Evolutionary conservation across 2,797 vertebrate species (phyloP).

Genomic region (Galaxias olidus): DNA sequence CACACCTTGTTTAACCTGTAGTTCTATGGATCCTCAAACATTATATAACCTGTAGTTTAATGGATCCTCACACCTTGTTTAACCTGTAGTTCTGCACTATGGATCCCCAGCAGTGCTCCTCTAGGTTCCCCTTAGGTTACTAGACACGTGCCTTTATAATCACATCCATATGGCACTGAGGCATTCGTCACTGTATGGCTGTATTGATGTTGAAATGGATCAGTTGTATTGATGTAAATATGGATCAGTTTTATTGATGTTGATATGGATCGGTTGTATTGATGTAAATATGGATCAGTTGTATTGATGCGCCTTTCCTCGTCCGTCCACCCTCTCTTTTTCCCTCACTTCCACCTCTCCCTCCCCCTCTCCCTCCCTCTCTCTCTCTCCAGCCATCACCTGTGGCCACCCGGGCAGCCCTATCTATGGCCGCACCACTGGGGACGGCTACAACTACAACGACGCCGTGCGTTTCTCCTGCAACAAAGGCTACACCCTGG

Average conservation of each 20-base stretch:
- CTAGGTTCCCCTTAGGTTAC: constrained; percentile 45
- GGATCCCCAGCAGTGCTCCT: constrained; percentile 25
- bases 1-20: too few species aligned
- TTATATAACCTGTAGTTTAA: too few species aligned
- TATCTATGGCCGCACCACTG: constrained; percentile 93
- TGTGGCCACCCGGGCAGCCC: constrained; percentile 98
- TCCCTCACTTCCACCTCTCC: background rate
- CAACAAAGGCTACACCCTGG: constrained; percentile 93
- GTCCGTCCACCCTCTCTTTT: background rate
- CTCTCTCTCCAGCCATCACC: constrained; percentile 82
- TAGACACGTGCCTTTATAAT: constrained; percentile 66
- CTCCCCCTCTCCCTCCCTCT: background rate
- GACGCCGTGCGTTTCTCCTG: constrained; percentile 93
- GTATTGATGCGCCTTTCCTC: constrained; percentile 43
- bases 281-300: constrained; percentile 44
- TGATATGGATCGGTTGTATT: too few species aligned
- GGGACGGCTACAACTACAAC: constrained; percentile 95
- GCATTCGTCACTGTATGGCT: constrained; percentile 36
- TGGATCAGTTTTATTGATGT: constrained; percentile 51
- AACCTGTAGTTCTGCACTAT: constrained; percentile 18
- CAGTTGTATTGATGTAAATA: constrained; percentile 48
- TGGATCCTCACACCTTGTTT: constrained; percentile 24
- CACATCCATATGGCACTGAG: constrained; percentile 34
- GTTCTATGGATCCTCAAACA: too few species aligned
- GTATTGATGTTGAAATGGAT: constrained; percentile 44